Conservation (phyloP, 2,797 vertebrate genomes). For the Acanthis flammea region DNA sequence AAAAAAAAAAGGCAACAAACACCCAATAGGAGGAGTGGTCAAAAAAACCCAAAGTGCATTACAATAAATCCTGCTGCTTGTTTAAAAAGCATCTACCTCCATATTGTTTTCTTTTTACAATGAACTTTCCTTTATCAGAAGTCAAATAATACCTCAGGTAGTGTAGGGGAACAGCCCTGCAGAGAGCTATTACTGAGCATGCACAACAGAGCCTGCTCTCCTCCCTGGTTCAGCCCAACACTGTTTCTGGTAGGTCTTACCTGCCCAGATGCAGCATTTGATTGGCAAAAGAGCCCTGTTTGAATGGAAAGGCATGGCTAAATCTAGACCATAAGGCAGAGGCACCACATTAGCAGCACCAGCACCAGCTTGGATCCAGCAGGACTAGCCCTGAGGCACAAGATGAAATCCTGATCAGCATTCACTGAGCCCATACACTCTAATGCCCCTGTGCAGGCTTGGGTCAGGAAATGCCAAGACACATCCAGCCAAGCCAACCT, state of each 20-base stretch:
- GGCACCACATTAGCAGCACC: not conserved
- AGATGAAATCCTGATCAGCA: not conserved
- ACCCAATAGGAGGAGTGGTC: not conserved
- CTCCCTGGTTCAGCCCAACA: not conserved
- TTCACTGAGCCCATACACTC: not conserved
- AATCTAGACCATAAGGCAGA: not conserved
- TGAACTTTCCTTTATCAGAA: not conserved
- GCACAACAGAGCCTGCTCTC: not conserved
- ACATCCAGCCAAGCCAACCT: not conserved
- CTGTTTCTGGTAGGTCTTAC: not conserved
- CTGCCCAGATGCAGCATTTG: not conserved
- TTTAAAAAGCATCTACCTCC: not conserved
- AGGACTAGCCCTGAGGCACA: not conserved
- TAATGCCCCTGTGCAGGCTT: not conserved
- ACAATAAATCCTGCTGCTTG: not conserved
- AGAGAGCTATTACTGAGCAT: not conserved
- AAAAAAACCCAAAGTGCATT: not conserved
- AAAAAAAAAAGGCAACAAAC: not conserved
- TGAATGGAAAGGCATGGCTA: not conserved
- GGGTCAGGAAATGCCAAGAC: not conserved
- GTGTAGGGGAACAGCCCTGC: not conserved
- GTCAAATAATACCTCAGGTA: not conserved
- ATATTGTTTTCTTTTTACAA: not conserved
- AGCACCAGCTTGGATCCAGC: not conserved
- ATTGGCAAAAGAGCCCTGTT: not conserved